Evolutionary conservation across 1,140 invertebrate genomes (phyloP).

Genomic region (Daktulosphaira vitifoliae): DNA sequence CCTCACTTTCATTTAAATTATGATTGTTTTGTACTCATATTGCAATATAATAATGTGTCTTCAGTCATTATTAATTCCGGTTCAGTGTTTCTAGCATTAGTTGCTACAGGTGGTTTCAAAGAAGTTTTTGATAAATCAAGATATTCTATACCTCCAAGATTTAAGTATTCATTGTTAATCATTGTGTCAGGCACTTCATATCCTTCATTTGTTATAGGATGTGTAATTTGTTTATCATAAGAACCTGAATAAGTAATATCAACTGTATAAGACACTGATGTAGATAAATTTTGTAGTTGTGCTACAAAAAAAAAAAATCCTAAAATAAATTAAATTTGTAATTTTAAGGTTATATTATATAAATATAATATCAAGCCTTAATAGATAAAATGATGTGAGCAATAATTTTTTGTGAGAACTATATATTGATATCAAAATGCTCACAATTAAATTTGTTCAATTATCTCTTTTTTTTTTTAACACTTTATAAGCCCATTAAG

Average conservation of each 20-base stretch:
- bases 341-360: too few relatives aligned
- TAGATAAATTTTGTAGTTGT: constrained; percentile 5
- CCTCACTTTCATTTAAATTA: too few relatives aligned
- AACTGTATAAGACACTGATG: not conserved
- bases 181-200: constrained; percentile 16
- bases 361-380: too few relatives aligned
- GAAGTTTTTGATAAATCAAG: constrained; percentile 15
- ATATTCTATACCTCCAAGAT: constrained; percentile 3
- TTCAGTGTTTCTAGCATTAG: not conserved
- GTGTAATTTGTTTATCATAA: not conserved
- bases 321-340: too few relatives aligned
- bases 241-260: not conserved
- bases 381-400: too few relatives aligned
- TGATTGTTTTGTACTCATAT: constrained; percentile 13
- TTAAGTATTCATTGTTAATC: constrained; percentile 11
- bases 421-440: too few relatives aligned
- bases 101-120: too few relatives aligned
- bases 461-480: too few relatives aligned
- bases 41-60: constrained; percentile 13
- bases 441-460: too few relatives aligned
- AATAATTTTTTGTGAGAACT: too few relatives aligned
- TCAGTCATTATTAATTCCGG: not conserved
- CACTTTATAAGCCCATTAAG: too few relatives aligned
- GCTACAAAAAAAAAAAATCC: constrained; percentile 6
- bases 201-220: constrained; percentile 17